phyloP scores from a whole-genome alignment of 2,113 vertebrate species.

The Bostrychus sinensis region DNA sequence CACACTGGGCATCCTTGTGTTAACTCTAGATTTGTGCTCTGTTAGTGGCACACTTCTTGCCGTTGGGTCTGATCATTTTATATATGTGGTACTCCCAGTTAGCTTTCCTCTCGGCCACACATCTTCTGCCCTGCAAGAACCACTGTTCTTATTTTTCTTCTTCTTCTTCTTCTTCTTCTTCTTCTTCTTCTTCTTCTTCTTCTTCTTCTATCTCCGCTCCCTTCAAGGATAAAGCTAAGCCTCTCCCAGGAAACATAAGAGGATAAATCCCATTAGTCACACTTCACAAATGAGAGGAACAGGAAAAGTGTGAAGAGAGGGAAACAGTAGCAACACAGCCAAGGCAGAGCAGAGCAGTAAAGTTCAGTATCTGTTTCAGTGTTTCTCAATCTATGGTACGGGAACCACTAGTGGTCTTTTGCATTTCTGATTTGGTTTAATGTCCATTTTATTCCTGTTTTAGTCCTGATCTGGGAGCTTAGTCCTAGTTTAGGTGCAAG shows the following conservation, averaged over 20 bases:
- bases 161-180: too few species aligned
- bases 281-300: constrained; percentile 51
- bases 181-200: too few species aligned
- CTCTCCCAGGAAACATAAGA: constrained; percentile 50
- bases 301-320: constrained; percentile 40
- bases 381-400: too few species aligned
- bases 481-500: too few species aligned
- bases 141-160: too few species aligned
- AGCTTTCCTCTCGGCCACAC: constrained; percentile 44
- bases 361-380: constrained; percentile 12
- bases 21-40: constrained; percentile 7
- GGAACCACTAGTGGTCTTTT: too few species aligned
- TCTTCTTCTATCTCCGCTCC: constrained; percentile 49
- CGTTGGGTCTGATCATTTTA: constrained; percentile 39
- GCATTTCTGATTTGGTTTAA: too few species aligned
- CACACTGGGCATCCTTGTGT: too few species aligned
- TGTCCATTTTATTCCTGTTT: too few species aligned
- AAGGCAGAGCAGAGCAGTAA: constrained; percentile 14
- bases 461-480: too few species aligned
- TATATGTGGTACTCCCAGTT: constrained; percentile 54
- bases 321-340: constrained; percentile 32
- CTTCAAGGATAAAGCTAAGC: constrained; percentile 41
- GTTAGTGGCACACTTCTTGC: constrained; percentile 29
- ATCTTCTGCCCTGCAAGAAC: constrained; percentile 14
- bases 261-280: constrained; percentile 61